Conservation (phyloP, 2,888 invertebrate species). For the Agonopterix alstromeriana region DNA sequence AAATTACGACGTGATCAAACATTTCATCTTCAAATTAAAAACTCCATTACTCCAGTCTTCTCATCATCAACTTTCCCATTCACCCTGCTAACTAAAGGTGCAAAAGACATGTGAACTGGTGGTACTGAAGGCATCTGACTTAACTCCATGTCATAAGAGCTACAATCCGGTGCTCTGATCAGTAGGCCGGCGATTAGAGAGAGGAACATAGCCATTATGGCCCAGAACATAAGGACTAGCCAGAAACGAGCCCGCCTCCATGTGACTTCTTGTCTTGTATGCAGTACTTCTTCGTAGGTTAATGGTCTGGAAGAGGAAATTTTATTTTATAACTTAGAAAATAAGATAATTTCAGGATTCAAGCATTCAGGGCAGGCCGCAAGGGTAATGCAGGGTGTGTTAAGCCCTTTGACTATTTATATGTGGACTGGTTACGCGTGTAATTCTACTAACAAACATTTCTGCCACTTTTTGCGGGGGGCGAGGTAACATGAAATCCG, state of each 20-base stretch:
- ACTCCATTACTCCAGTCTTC: too few relatives aligned
- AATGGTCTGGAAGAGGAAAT: conserved; percentile 44
- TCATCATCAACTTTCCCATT: too few relatives aligned
- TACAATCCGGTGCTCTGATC: conserved; percentile 27
- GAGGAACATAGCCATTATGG: conserved; percentile 59
- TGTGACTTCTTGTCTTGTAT: conserved; percentile 52
- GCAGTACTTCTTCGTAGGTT: conserved; percentile 65
- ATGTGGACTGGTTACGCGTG: too few relatives aligned
- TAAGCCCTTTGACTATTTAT: too few relatives aligned
- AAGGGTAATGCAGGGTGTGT: too few relatives aligned
- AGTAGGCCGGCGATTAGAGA: conserved; percentile 56
- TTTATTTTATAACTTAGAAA: not conserved
- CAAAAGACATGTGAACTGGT: conserved; percentile 41
- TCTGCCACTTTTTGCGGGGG: too few relatives aligned
- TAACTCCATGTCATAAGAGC: conserved; percentile 13
- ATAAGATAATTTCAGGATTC: too few relatives aligned
- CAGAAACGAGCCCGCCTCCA: conserved; percentile 68
- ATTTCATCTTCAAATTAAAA: too few relatives aligned
- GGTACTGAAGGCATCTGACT: conserved; percentile 28
- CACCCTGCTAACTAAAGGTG: conserved; percentile 19
- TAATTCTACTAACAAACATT: too few relatives aligned
- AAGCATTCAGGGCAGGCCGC: too few relatives aligned
- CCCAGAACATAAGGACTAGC: conserved; percentile 67
- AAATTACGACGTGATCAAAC: too few relatives aligned
- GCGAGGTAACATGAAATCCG: too few relatives aligned